A percentile compares a stretch with the other conserved stretches of the same genome.
Conservation (phyloP, 2,888 invertebrate species). For the Hypomecis atomaria region DNA sequence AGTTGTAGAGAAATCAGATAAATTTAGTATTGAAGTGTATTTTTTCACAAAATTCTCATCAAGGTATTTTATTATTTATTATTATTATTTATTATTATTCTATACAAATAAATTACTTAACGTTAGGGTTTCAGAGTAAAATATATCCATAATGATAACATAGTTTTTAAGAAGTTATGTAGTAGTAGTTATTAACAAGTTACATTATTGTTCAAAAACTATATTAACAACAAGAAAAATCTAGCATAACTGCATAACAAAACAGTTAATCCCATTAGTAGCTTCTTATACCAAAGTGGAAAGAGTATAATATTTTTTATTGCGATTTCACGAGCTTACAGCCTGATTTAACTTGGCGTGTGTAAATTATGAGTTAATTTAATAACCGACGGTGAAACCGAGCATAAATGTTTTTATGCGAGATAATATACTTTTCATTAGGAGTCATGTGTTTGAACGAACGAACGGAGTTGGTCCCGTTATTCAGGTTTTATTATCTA, state of each 20-base stretch:
- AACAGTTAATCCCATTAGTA: slow-evolving; percentile 16
- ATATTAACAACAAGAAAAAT: too few species aligned
- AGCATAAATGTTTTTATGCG: slow-evolving; percentile 79
- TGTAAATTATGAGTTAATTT: slow-evolving; percentile 83
- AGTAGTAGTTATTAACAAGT: too few species aligned
- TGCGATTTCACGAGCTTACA: slow-evolving; percentile 75
- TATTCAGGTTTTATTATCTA: slow-evolving; percentile 63
- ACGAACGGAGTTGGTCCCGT: slow-evolving; percentile 64
- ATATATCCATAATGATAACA: too few species aligned
- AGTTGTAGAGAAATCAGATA: slow-evolving; percentile 15
- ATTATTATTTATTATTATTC: too few species aligned
- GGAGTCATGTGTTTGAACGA: slow-evolving; percentile 74
- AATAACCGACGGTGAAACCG: slow-evolving; percentile 77
- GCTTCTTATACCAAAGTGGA: slow-evolving; percentile 61
- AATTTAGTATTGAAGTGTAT: slow-evolving; percentile 41
- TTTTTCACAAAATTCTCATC: slow-evolving; percentile 6
- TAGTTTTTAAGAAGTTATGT: too few species aligned
- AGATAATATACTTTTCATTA: slow-evolving; percentile 82
- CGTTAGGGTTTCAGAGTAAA: too few species aligned
- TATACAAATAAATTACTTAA: too few species aligned
- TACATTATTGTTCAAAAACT: too few species aligned
- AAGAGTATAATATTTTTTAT: slow-evolving; percentile 77
- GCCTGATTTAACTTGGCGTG: slow-evolving; percentile 77
- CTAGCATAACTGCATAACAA: not conserved
- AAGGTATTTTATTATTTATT: too few species aligned